Evolutionary conservation across 2,797 vertebrate genomes (phyloP), one percentile per base, ranked within the genome.

Genomic region (Falco peregrinus): DNA sequence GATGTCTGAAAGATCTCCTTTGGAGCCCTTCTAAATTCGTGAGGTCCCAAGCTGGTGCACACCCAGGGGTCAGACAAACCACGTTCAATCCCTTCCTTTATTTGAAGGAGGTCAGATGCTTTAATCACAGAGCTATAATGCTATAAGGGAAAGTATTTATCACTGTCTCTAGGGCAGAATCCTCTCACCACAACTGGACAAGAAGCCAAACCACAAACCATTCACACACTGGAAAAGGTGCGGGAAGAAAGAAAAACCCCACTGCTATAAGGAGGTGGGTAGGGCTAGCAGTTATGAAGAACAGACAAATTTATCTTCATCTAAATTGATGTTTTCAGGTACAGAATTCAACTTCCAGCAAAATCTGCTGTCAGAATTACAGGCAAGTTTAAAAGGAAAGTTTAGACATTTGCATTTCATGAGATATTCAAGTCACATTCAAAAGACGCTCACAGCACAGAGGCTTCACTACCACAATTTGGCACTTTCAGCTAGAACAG

Each of bases 391-490:
- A 93, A 96, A 96, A 96, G 82, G 90, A 94, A 93, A 94, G 75
- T 82, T 86, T 18, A 95, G 87, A 95, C 89, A 97, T 91, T 93
- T 94, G 95, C 92, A 95, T 93, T 97, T 96, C 89, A 91, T 95
- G 87, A 95, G 90, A 96, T 84, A 96, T 28, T 93, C 91, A 94
- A 95, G 89, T 97, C 95, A 97, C 95, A 96, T 96, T 97, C 96
- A 93, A 84, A 91, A 96, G 88, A 96, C 84, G 87, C 93, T 94
- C 73, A 95, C 92, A 96, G 96, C 93, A 96, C 70, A 84, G 92
- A 96, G 95, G 96, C 97, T 97, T 94, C 95, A 91, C 93, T 90
- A 95, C 85, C 87, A 92, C 92, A 50, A 61, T 97, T 97, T 96
- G 97, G 97, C 97, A 97, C 97, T 97, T 97, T 86, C 92, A 91